Evolutionary conservation across 2,888 invertebrate genomes (phyloP), one percentile per base, ranked within the genome.

Genomic region (Abrostola tripartita): DNA sequence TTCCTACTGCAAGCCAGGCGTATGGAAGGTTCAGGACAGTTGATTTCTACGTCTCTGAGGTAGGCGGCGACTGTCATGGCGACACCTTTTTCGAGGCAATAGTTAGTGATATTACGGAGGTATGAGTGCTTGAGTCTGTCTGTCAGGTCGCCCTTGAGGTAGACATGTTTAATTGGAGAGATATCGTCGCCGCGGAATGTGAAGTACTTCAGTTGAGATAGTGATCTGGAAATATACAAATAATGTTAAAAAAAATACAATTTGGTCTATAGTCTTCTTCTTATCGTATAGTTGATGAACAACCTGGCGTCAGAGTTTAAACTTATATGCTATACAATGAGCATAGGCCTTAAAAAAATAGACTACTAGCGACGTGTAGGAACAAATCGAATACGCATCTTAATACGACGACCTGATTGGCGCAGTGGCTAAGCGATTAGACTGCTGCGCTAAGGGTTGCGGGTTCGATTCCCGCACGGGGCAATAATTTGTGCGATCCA

Each of bases 81-180:
- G 9, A 98, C 92, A 36, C 96, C 96, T 62, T 95, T 95, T 36
- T 96, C 93, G 67, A 96, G 92, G 74, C 97, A 97, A 94, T 95
- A 95, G 37, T 95, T 95, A 11, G 96, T 95, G 50, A 98, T 96
- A 77, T 95, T 90, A 5, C 94, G 93, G 2, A 98, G 91, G 71
- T 96, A 90, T 10, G 91, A 86, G 24, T 95, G 88, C 76, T 96
- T 96, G 0, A 88, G 83, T 0, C 89, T 84, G 67, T 87, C 88
- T 1, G 92, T 91, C 0, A 93, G 76, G 42, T 95, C 95, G 0
- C 93, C 84, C 9, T 93, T 95, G 44, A 98, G 89, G 80, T 96
- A 96, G 0, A 98, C 85, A 86, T 97, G 97, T 75, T 98, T 97
- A 0, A 98, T 89, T 0, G 98, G 98, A 0, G 97, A 97, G 0